Evolutionary conservation across 2,797 vertebrate genomes (phyloP), one percentile per base, ranked within the genome.

Genomic region (Sparus aurata): DNA sequence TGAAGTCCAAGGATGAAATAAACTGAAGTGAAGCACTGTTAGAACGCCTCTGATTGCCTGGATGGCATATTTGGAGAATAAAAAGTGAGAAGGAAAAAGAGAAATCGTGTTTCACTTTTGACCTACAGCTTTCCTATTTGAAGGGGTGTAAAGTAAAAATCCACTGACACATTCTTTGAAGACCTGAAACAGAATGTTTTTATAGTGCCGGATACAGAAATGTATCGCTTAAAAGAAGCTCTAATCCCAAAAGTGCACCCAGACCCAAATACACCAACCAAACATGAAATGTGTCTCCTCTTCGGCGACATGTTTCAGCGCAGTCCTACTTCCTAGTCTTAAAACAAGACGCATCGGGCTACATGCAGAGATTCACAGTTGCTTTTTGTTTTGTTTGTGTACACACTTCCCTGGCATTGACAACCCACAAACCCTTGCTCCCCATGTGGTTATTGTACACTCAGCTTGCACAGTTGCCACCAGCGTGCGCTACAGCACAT

Each of bases 391-490:
- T 74, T 30, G 67, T 25, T 52, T 30, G 41, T 46, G 17, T 60
- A 54, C 78, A 83, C 27, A 73, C 50, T 62, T 69, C 43, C 30
- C 49, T 71, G 69, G 75, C 83, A 82, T 71, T 71, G 80, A 60
- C 64, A 73, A 85, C 54, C 63, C 72, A 74, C 64, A 63, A 81
- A 70, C 65, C 66, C 34, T 71, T 55, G 46, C 82, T 77, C 81
- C 62, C 63, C 22, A 18, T 78, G 76, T 66, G 65, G 69, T 81
- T 80, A 71, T 77, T 85, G 68, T 82, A 75, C 62, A 54, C 84
- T 72, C 84, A 76, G 80, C 74, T 85, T 84, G 73, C 76, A 75
- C 78, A 82, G 38, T 80, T 85, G 65, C 69, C 38, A 49, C 75
- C 75, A 38, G 66, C 18, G 62, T 77, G 66, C 61, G 46, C 79